Evolutionary conservation across 2,113 vertebrate species (phyloP), one percentile per base, ranked within the genome.

Genomic region (Kobus ellipsiprymnus): DNA sequence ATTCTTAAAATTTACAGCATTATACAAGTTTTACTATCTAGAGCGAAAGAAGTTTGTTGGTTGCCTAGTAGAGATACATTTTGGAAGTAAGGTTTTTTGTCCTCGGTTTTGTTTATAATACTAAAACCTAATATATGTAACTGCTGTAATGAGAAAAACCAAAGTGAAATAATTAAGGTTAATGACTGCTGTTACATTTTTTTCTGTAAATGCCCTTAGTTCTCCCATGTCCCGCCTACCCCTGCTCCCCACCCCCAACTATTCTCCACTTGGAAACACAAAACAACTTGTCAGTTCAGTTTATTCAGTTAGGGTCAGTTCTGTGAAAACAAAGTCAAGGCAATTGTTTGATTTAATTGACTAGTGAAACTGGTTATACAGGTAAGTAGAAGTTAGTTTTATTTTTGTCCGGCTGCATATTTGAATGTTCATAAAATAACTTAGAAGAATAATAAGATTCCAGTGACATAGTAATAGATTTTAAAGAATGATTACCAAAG

Each of bases 311-410:
- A 96, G 94, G 97, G 97, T 97, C 97, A 95, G 44, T 97, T 97
- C 94, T 96, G 67, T 96, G 88, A 97, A 98, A 98, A 98, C 97
- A 97, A 96, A 96, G 96, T 97, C 95, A 96, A 74, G 78, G 96
- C 95, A 81, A 97, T 97, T 98, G 95, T 97, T 97, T 97, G 97
- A 97, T 97, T 97, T 98, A 97, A 97, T 96, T 97, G 95, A 97
- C 91, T 97, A 86, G 97, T 80, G 86, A 98, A 97, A 98, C 97
- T 97, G 97, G 98, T 97, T 98, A 90, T 87, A 90, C 98, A 59
- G 93, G 97, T 98, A 97, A 93, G 57, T 50, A 95, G 94, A 77
- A 94, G 83, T 91, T 89, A 86, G 93, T 83, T 91, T 92, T 96
- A 92, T 95, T 97, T 97, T 92, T 90, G 71, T 89, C 78, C 55